These are phyloP conservation scores for Rhinatrema bivittatum DNA, from an alignment of 2,797 vertebrate genomes.

Conservation along the genomic window DNA sequence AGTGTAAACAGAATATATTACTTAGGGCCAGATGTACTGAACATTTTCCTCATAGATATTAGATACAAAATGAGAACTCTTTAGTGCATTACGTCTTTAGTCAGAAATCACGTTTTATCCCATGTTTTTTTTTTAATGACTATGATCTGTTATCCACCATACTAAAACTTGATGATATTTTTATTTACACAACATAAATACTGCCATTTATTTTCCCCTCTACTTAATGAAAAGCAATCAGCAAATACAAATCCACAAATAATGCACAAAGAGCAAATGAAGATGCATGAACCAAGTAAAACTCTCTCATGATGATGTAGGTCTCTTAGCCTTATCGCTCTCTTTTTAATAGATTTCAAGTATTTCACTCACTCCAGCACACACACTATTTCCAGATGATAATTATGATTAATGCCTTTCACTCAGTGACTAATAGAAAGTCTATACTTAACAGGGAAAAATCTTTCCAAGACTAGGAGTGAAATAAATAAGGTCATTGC, in stretches of 20 bases:
- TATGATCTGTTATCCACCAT: background rate
- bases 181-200: background rate
- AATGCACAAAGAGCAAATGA: conserved; percentile 3
- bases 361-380: conserved; percentile 8
- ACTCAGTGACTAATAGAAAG: background rate
- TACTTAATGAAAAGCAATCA: conserved; percentile 8
- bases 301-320: background rate
- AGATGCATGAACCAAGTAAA: background rate
- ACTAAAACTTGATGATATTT: conserved; percentile 16
- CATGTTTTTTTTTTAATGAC: background rate
- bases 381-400: conserved; percentile 5
- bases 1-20: background rate
- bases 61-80: no score
- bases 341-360: conserved; percentile 9
- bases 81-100: no score
- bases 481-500: conserved; percentile 10
- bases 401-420: conserved; percentile 17
- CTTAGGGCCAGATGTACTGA: no score
- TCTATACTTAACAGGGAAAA: conserved; percentile 1
- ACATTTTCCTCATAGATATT: no score
- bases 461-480: no score
- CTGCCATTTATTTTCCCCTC: conserved; percentile 6
- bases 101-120: background rate
- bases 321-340: background rate
- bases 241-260: background rate